Evolutionary conservation across 2,113 vertebrate genomes (phyloP), one percentile per base, ranked within the genome.

Genomic region (Microcebus jonahi): DNA sequence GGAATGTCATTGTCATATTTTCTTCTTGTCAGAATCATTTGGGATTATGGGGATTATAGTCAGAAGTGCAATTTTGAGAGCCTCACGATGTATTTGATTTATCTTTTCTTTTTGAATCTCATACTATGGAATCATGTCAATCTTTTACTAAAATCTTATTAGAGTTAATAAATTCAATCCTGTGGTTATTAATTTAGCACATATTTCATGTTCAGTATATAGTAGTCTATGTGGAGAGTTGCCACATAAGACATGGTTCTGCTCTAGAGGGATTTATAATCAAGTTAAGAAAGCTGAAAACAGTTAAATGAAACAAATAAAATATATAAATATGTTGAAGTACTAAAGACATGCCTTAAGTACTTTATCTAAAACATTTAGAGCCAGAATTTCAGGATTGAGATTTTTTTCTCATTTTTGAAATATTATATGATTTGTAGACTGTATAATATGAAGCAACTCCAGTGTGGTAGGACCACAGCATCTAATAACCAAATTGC

Each of bases 1-100:
- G 36, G 10, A 50, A 48, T 73, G 21, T 81, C 70, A 42, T 55
- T 65, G 50, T 68, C 48, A 94, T 36, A 75, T 77, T 95, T 91
- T 96, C n/a, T 67, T 92, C 73, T 95, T 68, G 79, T 82, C 25
- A 67, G 53, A 96, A 71, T 77, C 68, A 81, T 48, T 87, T 92
- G 84, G 53, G 53, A 90, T 89, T 96, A 82, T 76, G 67, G 34
- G 42, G 63, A 75, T 81, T 85, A 81, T 59, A 93, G 92, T 84
- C 63, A 88, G 63, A 90, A 94, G 29, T 87, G 77, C 63, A 93
- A 61, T 81, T 84, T 85, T 55, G n/a, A 93, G 82, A 91, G 48
- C 0, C 20, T 92, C 68, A 29, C 31, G 27, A 34, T 86, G 25
- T 77, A 87, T 94, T 94, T 42, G 15, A 92, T 75, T 83, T 55